Base-by-base conservation (phyloP, 30 jellyfish, hydroid and myxozoan species). In the Catostylus mosaicus region DNA sequence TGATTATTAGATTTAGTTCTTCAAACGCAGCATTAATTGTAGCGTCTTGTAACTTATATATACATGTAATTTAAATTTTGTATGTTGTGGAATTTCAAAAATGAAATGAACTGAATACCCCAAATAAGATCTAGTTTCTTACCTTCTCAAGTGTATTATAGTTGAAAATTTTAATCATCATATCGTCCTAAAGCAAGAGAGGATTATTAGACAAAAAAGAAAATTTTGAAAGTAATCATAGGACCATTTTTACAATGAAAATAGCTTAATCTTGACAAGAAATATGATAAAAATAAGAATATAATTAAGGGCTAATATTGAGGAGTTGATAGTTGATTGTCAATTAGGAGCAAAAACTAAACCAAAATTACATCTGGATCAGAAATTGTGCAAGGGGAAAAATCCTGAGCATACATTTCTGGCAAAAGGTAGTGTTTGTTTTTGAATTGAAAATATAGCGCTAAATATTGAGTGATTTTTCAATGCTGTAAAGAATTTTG, bases 111-210 rank as follows among this genome's bases (percentile, higher is more conserved):
- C n/a, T n/a, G n/a, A n/a, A n/a, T n/a, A n/a, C n/a, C n/a, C n/a
- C n/a, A n/a, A n/a, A n/a, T n/a, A n/a, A n/a, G n/a, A n/a, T n/a
- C n/a, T n/a, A n/a, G n/a, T n/a, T n/a, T 8, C 24, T 16, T 78
- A 96, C 99, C 94, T 90, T 96, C 64, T 96, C 99, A 23, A 96
- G 76, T 3, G 99, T 96, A 78, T 96, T 90, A 89, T 96, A 96
- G 67, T 96, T 96, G 88, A 89, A 96, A 56, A 96, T 89, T 59
- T 97, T 83, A 77, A 96, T 85, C 97, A 82, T 89, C 99, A 96
- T 91, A 40, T 96, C 99, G 81, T 96, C 99, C 98, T 93, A 36
- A 47, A 80, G 67, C 51, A 54, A 48, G 24, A 46, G 30, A 62
- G 2, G 50, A 69, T 1, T 50, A 16, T 9, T 50, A 50, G 2